Conservation (phyloP, 37 sponge, comb jelly and placozoan genomes). For the Spongilla lacustris region DNA sequence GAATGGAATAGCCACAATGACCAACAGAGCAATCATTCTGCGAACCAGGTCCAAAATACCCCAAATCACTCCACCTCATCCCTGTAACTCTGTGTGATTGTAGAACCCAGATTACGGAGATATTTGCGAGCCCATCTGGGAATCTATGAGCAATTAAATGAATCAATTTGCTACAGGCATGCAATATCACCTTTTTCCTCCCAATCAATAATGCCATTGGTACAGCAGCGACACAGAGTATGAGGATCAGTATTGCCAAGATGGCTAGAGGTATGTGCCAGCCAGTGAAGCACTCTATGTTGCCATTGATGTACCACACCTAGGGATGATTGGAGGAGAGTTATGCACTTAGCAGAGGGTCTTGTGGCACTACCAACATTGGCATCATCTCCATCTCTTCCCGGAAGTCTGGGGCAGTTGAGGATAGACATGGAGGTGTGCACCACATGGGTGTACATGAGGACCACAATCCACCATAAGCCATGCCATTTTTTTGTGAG, state of each 20-base stretch:
- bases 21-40: constrained; percentile 34
- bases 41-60: constrained; percentile 45
- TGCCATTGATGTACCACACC: constrained; percentile 29
- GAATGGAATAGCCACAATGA: constrained; percentile 31
- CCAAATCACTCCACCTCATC: constrained; percentile 46
- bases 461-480: constrained; percentile 25
- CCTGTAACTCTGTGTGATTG: constrained; percentile 38
- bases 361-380: too few species aligned
- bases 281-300: constrained; percentile 19
- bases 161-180: too few species aligned
- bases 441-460: constrained; percentile 31
- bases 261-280: constrained; percentile 26
- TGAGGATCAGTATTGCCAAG: constrained; percentile 10
- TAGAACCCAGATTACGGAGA: not conserved
- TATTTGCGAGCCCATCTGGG: not conserved
- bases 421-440: constrained; percentile 36
- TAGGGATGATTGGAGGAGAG: not conserved
- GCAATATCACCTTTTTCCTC: too few species aligned
- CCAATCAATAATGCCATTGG: not conserved
- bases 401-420: constrained; percentile 28
- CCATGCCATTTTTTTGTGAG: constrained; percentile 25
- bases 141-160: not conserved
- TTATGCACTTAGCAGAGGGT: not conserved
- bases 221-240: not conserved
- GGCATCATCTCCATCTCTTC: not conserved